Base-by-base conservation (phyloP, 2,113 vertebrate species). In the Chamaea fasciata region DNA sequence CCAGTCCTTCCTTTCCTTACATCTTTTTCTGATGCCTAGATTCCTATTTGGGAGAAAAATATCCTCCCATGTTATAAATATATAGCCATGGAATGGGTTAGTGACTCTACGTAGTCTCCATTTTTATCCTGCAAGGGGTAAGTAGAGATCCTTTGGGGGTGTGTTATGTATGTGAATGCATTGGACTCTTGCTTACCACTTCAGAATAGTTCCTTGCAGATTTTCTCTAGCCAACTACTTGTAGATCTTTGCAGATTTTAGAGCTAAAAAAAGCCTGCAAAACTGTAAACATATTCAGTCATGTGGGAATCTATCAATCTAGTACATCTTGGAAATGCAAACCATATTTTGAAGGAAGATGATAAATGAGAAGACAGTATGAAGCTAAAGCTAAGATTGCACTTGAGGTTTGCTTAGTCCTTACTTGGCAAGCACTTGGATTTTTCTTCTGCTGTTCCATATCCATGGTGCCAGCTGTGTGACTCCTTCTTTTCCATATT, bases 331-430 rank as follows among this genome's bases (percentile, higher is more conserved):
- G 90, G 90, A 96, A 96, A 96, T 89, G 64, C 44, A 96, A 96
- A 96, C 92, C 94, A 95, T 87, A 96, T 96, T 96, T 87, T 88
- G 86, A 92, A 95, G 37, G 83, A 89, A 94, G 90, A 89, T 89
- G 60, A 92, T 90, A 96, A 93, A 95, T 93, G 94, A 89, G 68
- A 95, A 90, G 92, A 90, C 56, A 78, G 16, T 92, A 35, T 81
- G 76, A 75, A 88, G 41, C 73, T 95, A 88, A 96, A 84, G 65
- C 76, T 83, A 86, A 90, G 75, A 60, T 44, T 53, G 30, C 81
- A 59, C 83, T 92, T 92, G 68, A 90, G 79, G 28, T 31, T 95
- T 93, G 16, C 73, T 41, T 70, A 77, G 87, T 83, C 68, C 60
- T 92, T 78, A 64, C 80, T 93, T 87, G 68, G 76, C 83, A 89